phyloP scores from a whole-genome alignment of 2,797 vertebrate species.

The Poecilia wingei region DNA sequence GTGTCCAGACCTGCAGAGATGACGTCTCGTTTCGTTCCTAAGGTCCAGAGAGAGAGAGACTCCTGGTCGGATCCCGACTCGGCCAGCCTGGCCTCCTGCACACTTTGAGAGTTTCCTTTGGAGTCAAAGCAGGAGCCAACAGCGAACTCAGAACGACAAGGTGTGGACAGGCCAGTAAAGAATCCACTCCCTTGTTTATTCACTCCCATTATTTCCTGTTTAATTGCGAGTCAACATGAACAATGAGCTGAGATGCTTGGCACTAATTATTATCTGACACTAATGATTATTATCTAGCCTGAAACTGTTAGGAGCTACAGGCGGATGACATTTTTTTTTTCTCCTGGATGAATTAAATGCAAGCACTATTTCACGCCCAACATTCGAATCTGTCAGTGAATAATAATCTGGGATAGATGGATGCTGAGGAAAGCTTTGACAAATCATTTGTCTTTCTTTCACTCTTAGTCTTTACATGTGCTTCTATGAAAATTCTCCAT shows the following conservation, averaged over 20 bases:
- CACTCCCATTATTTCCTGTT: constrained; percentile 12
- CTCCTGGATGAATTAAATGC: background rate
- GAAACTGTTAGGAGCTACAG: background rate
- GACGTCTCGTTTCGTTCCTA: background rate
- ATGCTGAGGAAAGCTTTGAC: background rate
- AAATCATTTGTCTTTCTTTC: background rate
- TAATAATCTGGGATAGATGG: background rate
- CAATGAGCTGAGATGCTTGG: constrained; percentile 15
- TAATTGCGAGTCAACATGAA: constrained; percentile 21
- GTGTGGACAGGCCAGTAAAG: constrained; percentile 1
- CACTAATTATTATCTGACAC: constrained; percentile 15
- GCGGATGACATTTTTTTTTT: background rate
- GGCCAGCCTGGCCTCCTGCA: background rate
- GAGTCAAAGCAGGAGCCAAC: too few species aligned
- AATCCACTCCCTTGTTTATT: constrained; percentile 12
- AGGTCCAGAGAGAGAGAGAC: background rate
- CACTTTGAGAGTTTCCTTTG: background rate
- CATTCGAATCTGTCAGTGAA: background rate
- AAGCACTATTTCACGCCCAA: background rate
- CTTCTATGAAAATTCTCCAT: background rate
- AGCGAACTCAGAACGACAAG: background rate
- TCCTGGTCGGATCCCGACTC: background rate
- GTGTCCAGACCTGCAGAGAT: background rate
- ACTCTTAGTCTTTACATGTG: background rate
- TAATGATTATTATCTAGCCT: constrained; percentile 10